Base-by-base conservation (phyloP, 1,140 invertebrate species). In the Anadara kagoshimensis region DNA sequence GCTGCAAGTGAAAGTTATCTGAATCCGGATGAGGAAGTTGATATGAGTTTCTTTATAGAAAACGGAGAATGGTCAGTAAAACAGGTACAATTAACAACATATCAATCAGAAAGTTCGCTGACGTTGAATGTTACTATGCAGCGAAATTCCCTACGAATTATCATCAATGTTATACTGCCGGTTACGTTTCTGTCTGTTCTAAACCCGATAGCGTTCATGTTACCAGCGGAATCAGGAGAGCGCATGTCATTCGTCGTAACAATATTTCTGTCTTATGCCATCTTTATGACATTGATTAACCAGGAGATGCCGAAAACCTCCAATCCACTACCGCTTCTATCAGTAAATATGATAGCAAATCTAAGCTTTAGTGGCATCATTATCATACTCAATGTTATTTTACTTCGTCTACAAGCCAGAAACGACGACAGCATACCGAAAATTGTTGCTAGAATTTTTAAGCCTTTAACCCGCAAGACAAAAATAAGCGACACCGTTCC, bases 101-200 rank as follows among this genome's bases (percentile, higher is more conserved):
- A 1, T 1, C 5, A 56, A 0, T 22, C 7, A 10, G 41, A 88
- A 75, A 86, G 87, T 1, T 86, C 90, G 70, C 84, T 90, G 7
- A 63, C 11, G 1, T 29, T 76, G 29, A n/a, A 29, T 36, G 16
- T 81, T 18, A 24, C 10, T 0, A 14, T 80, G 5, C 16, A n/a
- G 26, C 71, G 79, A 10, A 18, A 62, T 47, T 66, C 63, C 0
- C 54, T 57, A n/a, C 76, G 71, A 43, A 73, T 76, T 56, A 53
- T 73, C 24, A 43, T 78, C 12, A 76, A 59, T 16, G 54, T 81
- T 3, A 58, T 81, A 26, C 43, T 78, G 44, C 80, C 80, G 2
- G 69, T 79, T 66, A 54, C 76, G 5, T 58, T 79, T 22, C 56
- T 76, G 14, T 75, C 74, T 4, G 44, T 62, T 20, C 51, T 79